Evolutionary conservation across 2,113 vertebrate genomes (phyloP), one percentile per base, ranked within the genome.

Genomic region (Hemichromis elongatus): DNA sequence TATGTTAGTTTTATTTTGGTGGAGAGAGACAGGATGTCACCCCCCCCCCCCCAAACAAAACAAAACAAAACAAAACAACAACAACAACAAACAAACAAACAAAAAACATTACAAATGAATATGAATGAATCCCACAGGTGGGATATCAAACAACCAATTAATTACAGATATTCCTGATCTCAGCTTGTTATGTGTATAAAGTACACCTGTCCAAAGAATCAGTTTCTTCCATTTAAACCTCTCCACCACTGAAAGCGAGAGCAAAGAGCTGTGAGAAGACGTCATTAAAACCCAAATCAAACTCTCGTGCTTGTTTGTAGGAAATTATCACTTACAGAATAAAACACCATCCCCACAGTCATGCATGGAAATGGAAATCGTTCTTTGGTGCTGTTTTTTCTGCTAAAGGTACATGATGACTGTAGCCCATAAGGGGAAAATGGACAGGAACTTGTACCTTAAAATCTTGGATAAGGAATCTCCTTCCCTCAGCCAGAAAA

Each of bases 101-200:
- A 21, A 24, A 24, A 14, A 4, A 61, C 57, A 61, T 47, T 16
- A 16, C 14, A 8, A 59, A 11, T 33, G 28, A 61, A 33, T 19
- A 33, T 11, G 57, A 61, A 30, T 61, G 55, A 9, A 24, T 57
- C 24, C 55, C 13, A 5, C 28, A 7, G 55, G 55, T 56, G 55
- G 24, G 55, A 16, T 56, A 28, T 57, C 55, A 16, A 57, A 57
- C 26, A 18, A 61, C 1, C 30, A 63, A 63, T 35, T 63, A n/a
- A n/a, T 63, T 18, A 5, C 30, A 0, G n/a, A 33, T 33, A 33
- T 33, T 33, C 30, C 30, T 0, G 0, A 37, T 63, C 11, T 37
- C 1, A 37, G 18, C 30, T 63, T 63, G 18, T 63, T 63, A 63
- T 63, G n/a, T 63, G 59, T 63, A 63, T 37, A 63, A 63, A 63